Evolutionary conservation across 2,113 vertebrate species (phyloP).

Genomic region (Pitta sordida): DNA sequence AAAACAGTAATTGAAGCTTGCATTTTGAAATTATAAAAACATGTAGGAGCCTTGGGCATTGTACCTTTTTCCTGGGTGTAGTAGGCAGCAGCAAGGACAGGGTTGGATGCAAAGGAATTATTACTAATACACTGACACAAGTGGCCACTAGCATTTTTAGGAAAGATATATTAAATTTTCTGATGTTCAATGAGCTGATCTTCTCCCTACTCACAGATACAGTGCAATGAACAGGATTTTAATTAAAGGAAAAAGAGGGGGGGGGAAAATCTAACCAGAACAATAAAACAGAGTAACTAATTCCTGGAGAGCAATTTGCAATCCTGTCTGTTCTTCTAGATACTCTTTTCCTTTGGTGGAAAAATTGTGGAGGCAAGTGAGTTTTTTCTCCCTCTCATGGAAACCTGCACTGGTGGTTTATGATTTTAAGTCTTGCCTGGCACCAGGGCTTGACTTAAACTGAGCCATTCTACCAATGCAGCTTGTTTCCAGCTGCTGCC

Average conservation of each 20-base stretch:
- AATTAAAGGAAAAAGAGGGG: background rate
- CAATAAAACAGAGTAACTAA: background rate
- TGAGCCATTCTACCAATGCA: background rate
- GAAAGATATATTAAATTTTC: background rate
- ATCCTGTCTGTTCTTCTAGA: background rate
- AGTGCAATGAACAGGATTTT: background rate
- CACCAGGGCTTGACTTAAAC: background rate
- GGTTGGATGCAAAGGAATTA: background rate
- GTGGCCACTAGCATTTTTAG: background rate
- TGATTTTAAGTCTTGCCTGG: background rate
- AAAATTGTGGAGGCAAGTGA: background rate
- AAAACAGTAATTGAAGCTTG: background rate
- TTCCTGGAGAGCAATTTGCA: background rate
- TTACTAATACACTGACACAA: background rate
- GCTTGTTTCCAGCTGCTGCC: background rate
- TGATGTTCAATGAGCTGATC: background rate
- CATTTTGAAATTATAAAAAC: constrained; percentile 7
- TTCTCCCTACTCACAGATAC: background rate
- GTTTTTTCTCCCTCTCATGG: background rate
- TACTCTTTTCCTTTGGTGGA: background rate
- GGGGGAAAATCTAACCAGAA: background rate
- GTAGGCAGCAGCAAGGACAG: background rate
- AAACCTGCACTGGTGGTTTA: background rate
- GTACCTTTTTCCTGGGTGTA: background rate
- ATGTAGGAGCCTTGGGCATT: constrained; percentile 7